phyloP scores from a whole-genome alignment of 2,888 invertebrate species.

The Caenorhabditis macrosperma region DNA sequence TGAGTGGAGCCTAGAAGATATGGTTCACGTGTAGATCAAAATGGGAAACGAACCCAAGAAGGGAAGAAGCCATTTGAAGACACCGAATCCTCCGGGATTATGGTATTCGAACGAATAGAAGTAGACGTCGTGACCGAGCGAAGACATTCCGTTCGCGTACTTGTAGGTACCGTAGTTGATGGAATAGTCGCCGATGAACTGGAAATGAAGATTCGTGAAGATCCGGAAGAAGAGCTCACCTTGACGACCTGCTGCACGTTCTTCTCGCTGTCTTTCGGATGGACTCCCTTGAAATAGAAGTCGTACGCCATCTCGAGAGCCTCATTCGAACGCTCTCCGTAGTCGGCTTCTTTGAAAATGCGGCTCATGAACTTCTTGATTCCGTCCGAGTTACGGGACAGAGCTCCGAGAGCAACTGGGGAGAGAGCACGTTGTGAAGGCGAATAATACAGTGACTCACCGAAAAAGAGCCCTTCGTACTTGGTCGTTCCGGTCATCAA shows the following conservation, averaged over 20 bases:
- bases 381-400: constrained; percentile 50
- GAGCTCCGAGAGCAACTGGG: constrained; percentile 59
- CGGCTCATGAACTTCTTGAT: constrained; percentile 52
- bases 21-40: background rate
- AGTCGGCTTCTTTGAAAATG: constrained; percentile 61
- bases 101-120: constrained; percentile 71
- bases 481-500: constrained; percentile 69
- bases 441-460: constrained; percentile 31
- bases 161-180: constrained; percentile 59
- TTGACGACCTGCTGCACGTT: constrained; percentile 51
- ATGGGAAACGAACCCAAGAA: constrained; percentile 59
- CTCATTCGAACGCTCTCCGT: constrained; percentile 38
- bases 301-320: constrained; percentile 48
- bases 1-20: constrained; percentile 63
- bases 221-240: constrained; percentile 21
- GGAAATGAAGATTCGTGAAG: constrained; percentile 2
- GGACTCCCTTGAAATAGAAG: constrained; percentile 58
- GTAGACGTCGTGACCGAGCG: constrained; percentile 63
- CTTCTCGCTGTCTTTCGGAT: constrained; percentile 60
- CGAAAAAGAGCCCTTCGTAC: constrained; percentile 70
- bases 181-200: constrained; percentile 63
- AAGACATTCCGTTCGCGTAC: constrained; percentile 52
- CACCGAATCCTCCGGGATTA: constrained; percentile 64
- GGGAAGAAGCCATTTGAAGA: constrained; percentile 64
- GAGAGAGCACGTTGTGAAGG: background rate